phyloP scores from a whole-genome alignment of 2,797 vertebrate species.

The Mustela erminea region DNA sequence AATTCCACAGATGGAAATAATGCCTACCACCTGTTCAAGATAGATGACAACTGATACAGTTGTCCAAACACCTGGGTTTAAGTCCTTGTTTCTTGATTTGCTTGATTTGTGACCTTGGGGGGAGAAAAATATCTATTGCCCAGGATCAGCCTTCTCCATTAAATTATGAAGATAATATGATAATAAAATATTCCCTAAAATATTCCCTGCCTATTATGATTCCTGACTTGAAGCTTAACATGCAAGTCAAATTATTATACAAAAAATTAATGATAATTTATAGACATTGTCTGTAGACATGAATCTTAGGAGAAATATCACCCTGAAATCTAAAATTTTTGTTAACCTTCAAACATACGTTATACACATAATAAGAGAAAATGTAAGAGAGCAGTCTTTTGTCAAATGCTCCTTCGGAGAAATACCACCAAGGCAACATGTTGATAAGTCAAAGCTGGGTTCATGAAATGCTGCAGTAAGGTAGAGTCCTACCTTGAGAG shows the following conservation, averaged over 20 bases:
- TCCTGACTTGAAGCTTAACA: neutral
- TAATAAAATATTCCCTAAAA: neutral
- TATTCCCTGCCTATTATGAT: neutral
- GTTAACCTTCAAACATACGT: neutral
- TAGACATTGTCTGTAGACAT: neutral
- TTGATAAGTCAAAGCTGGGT: neutral
- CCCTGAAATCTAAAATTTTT: neutral
- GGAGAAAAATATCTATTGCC: neutral
- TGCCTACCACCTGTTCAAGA: neutral
- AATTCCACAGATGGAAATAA: conserved; percentile 51
- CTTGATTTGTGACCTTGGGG: neutral
- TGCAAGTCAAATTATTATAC: neutral
- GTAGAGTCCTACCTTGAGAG: neutral
- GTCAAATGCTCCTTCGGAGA: neutral
- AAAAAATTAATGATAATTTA: neutral
- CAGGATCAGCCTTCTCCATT: neutral
- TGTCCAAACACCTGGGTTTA: neutral
- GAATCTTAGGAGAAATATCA: neutral
- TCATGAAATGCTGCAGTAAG: neutral
- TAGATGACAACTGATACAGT: neutral
- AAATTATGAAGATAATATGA: neutral
- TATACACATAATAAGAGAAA: neutral
- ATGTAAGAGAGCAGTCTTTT: neutral
- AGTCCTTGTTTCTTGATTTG: neutral
- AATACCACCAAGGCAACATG: neutral